A percentile compares a stretch with the other conserved stretches of the same genome.
Evolutionary conservation across 2,113 vertebrate species (phyloP).

Genomic region (Riparia riparia): DNA sequence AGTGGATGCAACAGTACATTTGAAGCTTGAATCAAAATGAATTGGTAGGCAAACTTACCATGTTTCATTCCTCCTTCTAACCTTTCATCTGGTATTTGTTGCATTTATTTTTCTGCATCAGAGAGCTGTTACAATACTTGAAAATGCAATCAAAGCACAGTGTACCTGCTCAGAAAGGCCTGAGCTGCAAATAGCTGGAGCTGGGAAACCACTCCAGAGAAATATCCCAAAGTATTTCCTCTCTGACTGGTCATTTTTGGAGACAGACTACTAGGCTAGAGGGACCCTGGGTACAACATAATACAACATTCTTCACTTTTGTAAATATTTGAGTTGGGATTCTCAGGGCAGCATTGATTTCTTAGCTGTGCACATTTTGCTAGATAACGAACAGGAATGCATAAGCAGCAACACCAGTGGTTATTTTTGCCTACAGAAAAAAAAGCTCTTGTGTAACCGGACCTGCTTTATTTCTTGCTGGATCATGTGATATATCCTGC

Average conservation of each 20-base stretch:
- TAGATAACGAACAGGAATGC: not conserved
- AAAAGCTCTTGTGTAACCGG: not conserved
- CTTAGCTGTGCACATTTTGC: not conserved
- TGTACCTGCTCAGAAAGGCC: not conserved
- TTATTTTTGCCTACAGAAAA: slow-evolving; percentile 20
- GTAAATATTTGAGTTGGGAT: not conserved
- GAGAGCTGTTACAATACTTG: not conserved
- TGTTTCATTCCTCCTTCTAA: not conserved
- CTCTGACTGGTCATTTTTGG: not conserved
- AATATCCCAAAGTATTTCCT: not conserved
- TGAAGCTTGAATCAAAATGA: not conserved
- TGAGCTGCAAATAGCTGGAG: not conserved
- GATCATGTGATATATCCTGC: not conserved
- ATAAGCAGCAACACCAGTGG: not conserved
- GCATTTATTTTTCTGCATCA: not conserved
- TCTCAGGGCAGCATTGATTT: not conserved
- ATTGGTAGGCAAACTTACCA: not conserved
- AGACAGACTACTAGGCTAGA: not conserved
- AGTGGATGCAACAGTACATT: not conserved
- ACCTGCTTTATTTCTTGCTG: not conserved
- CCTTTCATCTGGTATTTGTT: not conserved
- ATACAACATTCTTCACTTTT: not conserved
- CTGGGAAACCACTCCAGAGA: slow-evolving; percentile 19
- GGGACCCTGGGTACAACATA: not conserved
- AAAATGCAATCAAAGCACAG: not conserved